A percentile compares a stretch with the other conserved stretches of the same genome.
phyloP scores from a whole-genome alignment of 2,113 vertebrate genomes.

The Myanophis thanlyinensis region DNA sequence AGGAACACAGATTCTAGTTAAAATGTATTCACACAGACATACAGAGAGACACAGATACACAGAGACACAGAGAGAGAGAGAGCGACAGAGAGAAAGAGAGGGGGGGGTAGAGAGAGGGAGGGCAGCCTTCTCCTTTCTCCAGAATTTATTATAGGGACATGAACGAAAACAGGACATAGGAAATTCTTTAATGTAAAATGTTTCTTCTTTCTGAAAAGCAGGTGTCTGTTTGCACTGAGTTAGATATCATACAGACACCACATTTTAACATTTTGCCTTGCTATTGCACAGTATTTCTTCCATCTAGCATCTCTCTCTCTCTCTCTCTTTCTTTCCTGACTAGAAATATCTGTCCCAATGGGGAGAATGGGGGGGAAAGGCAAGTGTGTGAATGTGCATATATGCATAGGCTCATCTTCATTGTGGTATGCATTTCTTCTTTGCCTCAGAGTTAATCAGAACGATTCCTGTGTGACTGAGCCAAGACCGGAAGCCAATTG shows the following conservation, averaged over 20 bases:
- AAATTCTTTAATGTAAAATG: background rate
- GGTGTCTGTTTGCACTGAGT: background rate
- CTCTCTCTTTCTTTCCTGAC: background rate
- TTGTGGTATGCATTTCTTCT: constrained; percentile 20
- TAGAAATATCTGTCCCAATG: background rate
- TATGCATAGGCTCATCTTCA: background rate
- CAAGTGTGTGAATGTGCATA: background rate
- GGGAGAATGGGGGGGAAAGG: background rate
- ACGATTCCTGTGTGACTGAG: constrained; percentile 39
- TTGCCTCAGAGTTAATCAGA: constrained; percentile 40
- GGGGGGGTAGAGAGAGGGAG: fast-evolving
- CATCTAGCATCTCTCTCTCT: too few relatives aligned
- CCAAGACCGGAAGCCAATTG: constrained; percentile 29
- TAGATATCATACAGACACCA: background rate
- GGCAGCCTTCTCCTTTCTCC: background rate
- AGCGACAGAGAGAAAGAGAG: too few relatives aligned
- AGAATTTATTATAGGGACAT: background rate
- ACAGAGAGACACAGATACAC: too few relatives aligned
- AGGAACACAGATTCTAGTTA: background rate
- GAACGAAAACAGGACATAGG: background rate
- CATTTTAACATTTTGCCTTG: background rate
- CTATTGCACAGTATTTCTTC: background rate
- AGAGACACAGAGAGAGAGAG: too few relatives aligned
- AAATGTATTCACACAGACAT: background rate
- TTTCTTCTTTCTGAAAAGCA: background rate